Base-by-base conservation (phyloP, 2,888 invertebrate species). In the Ditula angustiorana region DNA sequence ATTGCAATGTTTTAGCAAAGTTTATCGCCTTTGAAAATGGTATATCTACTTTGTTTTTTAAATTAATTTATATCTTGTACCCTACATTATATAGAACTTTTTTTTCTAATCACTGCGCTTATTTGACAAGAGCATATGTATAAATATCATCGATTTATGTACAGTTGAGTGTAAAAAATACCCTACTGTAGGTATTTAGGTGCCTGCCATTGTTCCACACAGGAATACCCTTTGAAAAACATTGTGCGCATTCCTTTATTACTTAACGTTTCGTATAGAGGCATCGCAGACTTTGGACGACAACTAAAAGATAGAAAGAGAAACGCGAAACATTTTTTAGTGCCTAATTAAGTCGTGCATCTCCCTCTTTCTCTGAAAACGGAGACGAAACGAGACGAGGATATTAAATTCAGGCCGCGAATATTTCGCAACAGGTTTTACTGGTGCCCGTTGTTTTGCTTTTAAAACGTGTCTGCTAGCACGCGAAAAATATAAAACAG, bases 381-480 rank as follows among this genome's bases (percentile, higher is more conserved):
- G 28, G 46, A 53, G 8, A 46, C 46, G 64, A 59, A 55, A 58
- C 59, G 53, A 46, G 64, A 64, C 64, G 64, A 64, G 64, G 64
- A 64, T 59, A 64, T 64, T 59, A 53, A 64, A 64, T 64, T 21
- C 64, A 64, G 64, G 59, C 53, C 64, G 52, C 53, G 44, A 59
- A 64, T 59, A 64, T 64, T 53, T 64, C 21, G 53, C 59, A 64
- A 64, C 64, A 64, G 64, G 64, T 64, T 64, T 53, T 47, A 64
- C 64, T 59, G 53, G 59, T 50, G n/a, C n/a, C 49, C 23, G 53
- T 23, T 46, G 35, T 64, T 59, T 59, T 64, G 37, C 50, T 64
- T 52, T 59, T 46, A 37, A 58, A 13, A 58, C 44, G 41, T 7
- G 52, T 53, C 64, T 46, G 63, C 57, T 52, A 58, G 44, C 57